A percentile compares a stretch with the other conserved stretches of the same genome.
These are phyloP conservation scores for Sebastes vulpes DNA, from an alignment of 2,797 vertebrate genomes.

Conservation along the genomic window DNA sequence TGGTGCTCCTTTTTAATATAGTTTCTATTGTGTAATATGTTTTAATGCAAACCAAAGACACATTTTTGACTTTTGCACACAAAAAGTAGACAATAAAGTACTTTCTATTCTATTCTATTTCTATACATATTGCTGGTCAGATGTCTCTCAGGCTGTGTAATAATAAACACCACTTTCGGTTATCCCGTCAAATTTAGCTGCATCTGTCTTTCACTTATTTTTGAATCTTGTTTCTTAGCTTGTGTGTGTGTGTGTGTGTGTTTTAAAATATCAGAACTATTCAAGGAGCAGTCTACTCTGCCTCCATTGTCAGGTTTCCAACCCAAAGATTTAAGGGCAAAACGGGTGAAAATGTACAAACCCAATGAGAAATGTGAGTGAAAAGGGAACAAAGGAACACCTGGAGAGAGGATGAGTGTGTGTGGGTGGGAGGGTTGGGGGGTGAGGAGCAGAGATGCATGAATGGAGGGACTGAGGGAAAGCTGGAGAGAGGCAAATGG, in stretches of 20 bases:
- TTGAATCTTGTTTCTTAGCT: neutral
- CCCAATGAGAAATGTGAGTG: constrained; percentile 36
- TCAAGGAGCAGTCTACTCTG: neutral
- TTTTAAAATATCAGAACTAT: constrained; percentile 14
- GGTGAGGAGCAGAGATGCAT: constrained; percentile 57
- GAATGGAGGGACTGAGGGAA: constrained; percentile 54
- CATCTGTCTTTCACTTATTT: neutral
- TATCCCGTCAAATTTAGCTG: neutral
- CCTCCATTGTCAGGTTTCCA: constrained; percentile 36
- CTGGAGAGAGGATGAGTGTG: constrained; percentile 59
- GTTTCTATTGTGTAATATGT: too few species aligned
- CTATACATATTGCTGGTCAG: neutral
- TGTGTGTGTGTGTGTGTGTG: neutral
- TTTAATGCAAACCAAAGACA: too few species aligned
- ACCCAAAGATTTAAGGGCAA: constrained; percentile 21
- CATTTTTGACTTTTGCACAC: too few species aligned
- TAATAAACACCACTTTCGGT: neutral
- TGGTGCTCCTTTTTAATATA: too few species aligned
- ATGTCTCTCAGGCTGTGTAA: neutral
- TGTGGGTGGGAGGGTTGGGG: neutral
- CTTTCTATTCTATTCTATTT: too few species aligned
- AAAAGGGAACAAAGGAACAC: constrained; percentile 78
- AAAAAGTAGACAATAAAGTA: too few species aligned
- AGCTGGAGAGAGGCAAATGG: constrained; percentile 72
- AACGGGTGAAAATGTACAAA: constrained; percentile 40